Base-by-base conservation (phyloP, 2,888 invertebrate genomes). In the Plagodis pulveraria region DNA sequence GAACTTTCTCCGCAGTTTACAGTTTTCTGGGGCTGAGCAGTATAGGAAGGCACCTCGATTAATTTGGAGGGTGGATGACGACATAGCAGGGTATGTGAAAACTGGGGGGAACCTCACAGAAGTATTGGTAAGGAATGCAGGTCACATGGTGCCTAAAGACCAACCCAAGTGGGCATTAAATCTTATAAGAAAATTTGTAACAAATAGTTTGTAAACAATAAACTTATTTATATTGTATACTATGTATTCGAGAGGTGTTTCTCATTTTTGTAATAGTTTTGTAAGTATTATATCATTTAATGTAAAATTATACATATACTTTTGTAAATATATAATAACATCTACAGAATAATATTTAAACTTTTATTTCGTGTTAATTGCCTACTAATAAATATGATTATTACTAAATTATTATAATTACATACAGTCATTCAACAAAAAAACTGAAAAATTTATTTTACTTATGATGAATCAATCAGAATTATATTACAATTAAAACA, bases 51-150 rank as follows among this genome's bases (percentile, higher is more conserved):
- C 96, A 0, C 71, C 78, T 0, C 93, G 96, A 38, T 77, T 90
- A 11, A 91, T 95, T 59, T 97, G 97, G 97, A 90, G 80, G 50
- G 94, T 96, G 5, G 94, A 81, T 9, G 80, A 84, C 4, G 94
- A 95, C 45, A 83, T 97, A 11, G 97, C 96, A 1, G 97, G 97
- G 0, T 97, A 96, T 83, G 93, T 93, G 0, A 96, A 96, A 78
- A 91, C 91, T 65, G 95, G 95, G 11, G 95, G 95, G 0, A 95
- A 96, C 74, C 85, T 97, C 32, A 95, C 95, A 0, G 96, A 96
- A 73, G 93, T 96, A 0, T 76, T 97, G 66, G 95, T 97, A 0
- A 90, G 96, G 41, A 94, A 96, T 84, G 95, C 97, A 7, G 97
- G 97, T 0, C 97, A 97, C 74, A 95, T 97, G 93, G 94, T 94